Conservation (phyloP, 2,888 invertebrate genomes). For the Dorcus hopei region DNA sequence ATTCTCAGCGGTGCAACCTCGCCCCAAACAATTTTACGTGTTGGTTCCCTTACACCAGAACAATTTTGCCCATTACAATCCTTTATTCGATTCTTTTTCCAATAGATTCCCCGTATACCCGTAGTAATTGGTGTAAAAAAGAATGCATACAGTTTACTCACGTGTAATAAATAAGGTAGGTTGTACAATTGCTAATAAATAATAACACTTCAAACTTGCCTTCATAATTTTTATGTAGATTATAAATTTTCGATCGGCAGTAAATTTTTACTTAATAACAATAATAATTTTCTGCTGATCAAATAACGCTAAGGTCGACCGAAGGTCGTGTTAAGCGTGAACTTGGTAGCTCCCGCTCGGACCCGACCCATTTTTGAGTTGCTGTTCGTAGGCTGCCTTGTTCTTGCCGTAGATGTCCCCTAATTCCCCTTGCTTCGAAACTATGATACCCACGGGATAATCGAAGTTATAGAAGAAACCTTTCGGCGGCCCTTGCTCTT, state of each 20-base stretch:
- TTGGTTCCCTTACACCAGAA: slow-evolving; percentile 13
- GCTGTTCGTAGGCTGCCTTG: slow-evolving; percentile 39
- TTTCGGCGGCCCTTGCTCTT: slow-evolving; percentile 55
- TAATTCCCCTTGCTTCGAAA: slow-evolving; percentile 37
- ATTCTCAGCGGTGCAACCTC: slow-evolving; percentile 18
- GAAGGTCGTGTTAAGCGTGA: background rate
- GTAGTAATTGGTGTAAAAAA: background rate
- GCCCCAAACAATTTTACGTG: slow-evolving; percentile 20
- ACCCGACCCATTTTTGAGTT: slow-evolving; percentile 27
- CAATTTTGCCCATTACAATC: background rate
- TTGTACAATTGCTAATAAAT: no score
- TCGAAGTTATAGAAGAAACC: slow-evolving; percentile 72
- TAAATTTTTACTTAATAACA: background rate
- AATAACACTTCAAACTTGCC: no score
- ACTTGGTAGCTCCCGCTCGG: slow-evolving; percentile 9
- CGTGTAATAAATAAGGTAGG: no score
- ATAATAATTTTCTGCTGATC: background rate
- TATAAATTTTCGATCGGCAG: background rate
- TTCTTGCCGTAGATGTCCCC: slow-evolving; percentile 37
- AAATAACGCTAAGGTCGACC: background rate
- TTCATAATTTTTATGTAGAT: no score
- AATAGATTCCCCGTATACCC: background rate
- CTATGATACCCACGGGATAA: slow-evolving; percentile 60
- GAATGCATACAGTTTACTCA: no score
- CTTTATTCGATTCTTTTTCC: background rate